Evolutionary conservation across 2,113 vertebrate species (phyloP).

Genomic region (Sinocyclocheilus anshuiensis): DNA sequence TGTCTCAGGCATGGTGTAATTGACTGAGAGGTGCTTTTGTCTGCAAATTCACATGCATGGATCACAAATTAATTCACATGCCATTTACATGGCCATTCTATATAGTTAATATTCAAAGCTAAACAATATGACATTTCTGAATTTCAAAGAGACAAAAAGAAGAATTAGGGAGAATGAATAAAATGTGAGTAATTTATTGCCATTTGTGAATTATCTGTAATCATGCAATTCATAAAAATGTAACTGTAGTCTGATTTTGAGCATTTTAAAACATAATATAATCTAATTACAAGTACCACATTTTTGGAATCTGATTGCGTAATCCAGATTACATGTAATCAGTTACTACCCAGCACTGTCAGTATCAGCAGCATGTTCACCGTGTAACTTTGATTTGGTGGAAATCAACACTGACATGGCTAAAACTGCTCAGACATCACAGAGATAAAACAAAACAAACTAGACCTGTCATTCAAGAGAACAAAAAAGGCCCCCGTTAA

Average conservation of each 20-base stretch:
- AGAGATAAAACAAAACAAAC: conserved; percentile 21
- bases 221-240: background rate
- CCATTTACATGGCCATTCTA: too few relatives aligned
- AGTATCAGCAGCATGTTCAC: background rate
- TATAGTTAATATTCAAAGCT: too few relatives aligned
- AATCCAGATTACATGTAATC: background rate
- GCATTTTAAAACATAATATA: too few relatives aligned
- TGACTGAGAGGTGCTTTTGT: too few relatives aligned
- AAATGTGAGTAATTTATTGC: background rate
- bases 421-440: conserved; percentile 6
- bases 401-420: conserved; percentile 1
- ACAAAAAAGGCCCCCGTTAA: conserved; percentile 33
- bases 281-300: too few relatives aligned
- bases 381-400: background rate
- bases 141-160: too few relatives aligned
- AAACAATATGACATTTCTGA: too few relatives aligned
- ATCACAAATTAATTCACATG: too few relatives aligned
- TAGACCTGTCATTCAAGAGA: conserved; percentile 39
- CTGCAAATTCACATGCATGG: too few relatives aligned
- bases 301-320: background rate
- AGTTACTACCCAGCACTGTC: background rate
- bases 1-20: too few relatives aligned
- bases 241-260: too few relatives aligned
- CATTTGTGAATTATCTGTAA: background rate
- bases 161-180: background rate